Evolutionary conservation across 2,113 vertebrate species (phyloP).

Genomic region (Dicerorhinus sumatrensis): DNA sequence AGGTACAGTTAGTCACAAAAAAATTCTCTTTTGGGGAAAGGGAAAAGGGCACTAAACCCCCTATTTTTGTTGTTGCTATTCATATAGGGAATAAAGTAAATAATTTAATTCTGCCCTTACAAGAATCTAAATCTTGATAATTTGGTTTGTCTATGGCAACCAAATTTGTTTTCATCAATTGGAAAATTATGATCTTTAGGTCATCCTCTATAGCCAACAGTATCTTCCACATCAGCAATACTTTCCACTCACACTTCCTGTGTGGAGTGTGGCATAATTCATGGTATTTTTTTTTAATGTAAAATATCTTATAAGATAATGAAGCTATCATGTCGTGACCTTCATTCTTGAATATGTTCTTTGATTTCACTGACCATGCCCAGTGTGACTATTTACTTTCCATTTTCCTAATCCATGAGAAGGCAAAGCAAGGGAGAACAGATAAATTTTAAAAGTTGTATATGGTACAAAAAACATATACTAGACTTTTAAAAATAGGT

Average conservation of each 20-base stretch:
- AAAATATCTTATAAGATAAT: conserved; percentile 16
- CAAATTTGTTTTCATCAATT: background rate
- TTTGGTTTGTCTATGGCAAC: background rate
- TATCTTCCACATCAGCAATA: background rate
- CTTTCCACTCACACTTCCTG: background rate
- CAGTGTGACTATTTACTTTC: background rate
- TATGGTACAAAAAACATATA: background rate
- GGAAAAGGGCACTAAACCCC: background rate
- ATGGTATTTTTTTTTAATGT: background rate
- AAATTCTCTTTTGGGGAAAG: background rate
- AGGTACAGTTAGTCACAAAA: background rate
- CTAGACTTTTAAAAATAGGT: conserved; percentile 5
- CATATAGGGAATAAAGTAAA: background rate
- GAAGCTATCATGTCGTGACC: background rate
- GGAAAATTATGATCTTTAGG: background rate
- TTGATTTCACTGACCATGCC: background rate
- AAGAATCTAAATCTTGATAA: conserved; percentile 15
- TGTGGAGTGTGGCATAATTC: background rate
- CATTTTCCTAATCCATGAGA: conserved; percentile 9
- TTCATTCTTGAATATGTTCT: conserved; percentile 19
- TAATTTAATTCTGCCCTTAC: conserved; percentile 4
- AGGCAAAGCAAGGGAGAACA: background rate
- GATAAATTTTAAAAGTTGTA: background rate
- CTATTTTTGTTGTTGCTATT: background rate
- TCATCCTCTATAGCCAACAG: background rate